Conservation (phyloP, 2,113 vertebrate genomes). For the Rhipidura dahli region DNA sequence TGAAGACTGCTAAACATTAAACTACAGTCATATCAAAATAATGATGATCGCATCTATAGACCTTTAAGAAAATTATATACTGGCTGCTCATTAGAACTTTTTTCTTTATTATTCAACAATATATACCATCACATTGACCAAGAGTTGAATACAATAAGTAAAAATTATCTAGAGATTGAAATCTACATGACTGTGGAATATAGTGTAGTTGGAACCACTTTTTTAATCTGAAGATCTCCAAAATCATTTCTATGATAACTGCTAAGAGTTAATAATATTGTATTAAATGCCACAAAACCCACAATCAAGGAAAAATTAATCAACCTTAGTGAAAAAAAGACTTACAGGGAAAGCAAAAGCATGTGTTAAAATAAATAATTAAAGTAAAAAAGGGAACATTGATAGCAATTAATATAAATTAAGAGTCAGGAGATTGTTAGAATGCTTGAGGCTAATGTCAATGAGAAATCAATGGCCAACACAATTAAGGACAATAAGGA, state of each 20-base stretch:
- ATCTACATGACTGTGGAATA: background rate
- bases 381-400: background rate
- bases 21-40: background rate
- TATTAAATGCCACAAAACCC: background rate
- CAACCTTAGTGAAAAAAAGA: background rate
- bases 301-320: background rate
- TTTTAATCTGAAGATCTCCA: background rate
- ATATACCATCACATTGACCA: background rate
- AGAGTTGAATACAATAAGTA: background rate
- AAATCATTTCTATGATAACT: background rate
- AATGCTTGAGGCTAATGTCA: slow-evolving; percentile 7
- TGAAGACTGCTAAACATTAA: background rate
- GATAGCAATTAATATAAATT: slow-evolving; percentile 50
- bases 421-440: slow-evolving; percentile 1
- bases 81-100: background rate
- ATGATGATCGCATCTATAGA: background rate
- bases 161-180: background rate
- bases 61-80: background rate
- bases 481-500: slow-evolving; percentile 54
- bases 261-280: background rate
- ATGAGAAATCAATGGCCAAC: slow-evolving; percentile 52
- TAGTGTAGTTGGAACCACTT: background rate
- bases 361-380: background rate
- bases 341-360: background rate
- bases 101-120: background rate